phyloP scores from a whole-genome alignment of 1,140 invertebrate species.

The Halictus rubicundus region DNA sequence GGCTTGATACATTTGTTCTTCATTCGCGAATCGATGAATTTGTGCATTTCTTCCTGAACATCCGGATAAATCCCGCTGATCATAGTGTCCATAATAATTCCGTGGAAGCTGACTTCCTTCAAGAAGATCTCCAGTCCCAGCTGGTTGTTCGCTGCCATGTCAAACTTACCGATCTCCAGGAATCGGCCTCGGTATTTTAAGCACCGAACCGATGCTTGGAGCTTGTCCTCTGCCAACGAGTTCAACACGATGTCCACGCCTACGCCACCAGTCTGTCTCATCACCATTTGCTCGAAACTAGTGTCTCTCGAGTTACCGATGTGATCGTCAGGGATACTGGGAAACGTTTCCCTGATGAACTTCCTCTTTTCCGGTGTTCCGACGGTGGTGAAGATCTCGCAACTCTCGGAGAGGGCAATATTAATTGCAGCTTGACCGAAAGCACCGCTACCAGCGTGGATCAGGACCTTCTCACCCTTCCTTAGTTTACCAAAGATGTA shows the following conservation, averaged over 20 bases:
- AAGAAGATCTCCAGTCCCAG: constrained; percentile 89
- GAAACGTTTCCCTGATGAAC: constrained; percentile 85
- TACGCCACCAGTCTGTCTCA: constrained; percentile 82
- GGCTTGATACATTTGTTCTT: constrained; percentile 80
- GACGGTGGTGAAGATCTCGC: constrained; percentile 87
- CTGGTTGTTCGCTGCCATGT: constrained; percentile 84
- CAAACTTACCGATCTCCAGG: constrained; percentile 90
- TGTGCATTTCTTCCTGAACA: constrained; percentile 64
- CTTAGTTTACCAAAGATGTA: constrained; percentile 81
- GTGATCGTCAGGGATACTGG: constrained; percentile 84
- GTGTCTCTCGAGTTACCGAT: constrained; percentile 88
- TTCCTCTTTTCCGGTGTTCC: constrained; percentile 86
- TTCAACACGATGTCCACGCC: constrained; percentile 91
- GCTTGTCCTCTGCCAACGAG: constrained; percentile 89
- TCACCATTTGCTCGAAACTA: constrained; percentile 87
- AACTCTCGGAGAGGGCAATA: constrained; percentile 84
- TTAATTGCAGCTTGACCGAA: constrained; percentile 90
- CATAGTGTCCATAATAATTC: constrained; percentile 86
- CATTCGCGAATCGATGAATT: constrained; percentile 80
- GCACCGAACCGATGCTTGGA: constrained; percentile 89
- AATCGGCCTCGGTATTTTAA: constrained; percentile 86
- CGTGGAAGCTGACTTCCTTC: constrained; percentile 90
- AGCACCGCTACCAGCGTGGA: constrained; percentile 89
- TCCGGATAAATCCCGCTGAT: constrained; percentile 73
- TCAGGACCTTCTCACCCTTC: constrained; percentile 85